Evolutionary conservation across 2,113 vertebrate genomes (phyloP).

Genomic region (Micromys minutus): DNA sequence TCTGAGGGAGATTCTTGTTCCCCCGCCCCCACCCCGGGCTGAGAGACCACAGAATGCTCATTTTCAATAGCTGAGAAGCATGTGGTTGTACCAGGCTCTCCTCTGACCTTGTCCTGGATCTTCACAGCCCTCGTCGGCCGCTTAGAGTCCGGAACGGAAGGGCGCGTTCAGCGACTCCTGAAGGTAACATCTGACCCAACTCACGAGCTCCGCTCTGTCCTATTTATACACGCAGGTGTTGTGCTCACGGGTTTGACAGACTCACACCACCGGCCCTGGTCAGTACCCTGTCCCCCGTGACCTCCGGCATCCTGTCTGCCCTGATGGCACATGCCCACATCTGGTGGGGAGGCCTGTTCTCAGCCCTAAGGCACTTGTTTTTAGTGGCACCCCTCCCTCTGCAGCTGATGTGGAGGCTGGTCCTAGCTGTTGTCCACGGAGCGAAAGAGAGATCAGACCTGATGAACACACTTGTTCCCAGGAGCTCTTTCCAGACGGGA

Average conservation of each 20-base stretch:
- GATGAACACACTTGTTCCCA: neutral
- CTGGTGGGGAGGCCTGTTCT: neutral
- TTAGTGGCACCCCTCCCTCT: neutral
- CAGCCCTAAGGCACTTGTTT: neutral
- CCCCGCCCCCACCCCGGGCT: neutral
- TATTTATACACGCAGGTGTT: neutral
- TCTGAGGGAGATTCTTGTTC: neutral
- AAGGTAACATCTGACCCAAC: neutral
- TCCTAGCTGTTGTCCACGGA: neutral
- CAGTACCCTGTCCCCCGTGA: neutral
- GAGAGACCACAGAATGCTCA: neutral
- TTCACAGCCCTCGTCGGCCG: neutral
- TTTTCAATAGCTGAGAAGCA: neutral
- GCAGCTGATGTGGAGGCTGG: neutral
- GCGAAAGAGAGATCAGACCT: neutral
- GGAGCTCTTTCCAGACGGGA: neutral
- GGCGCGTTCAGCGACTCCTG: neutral
- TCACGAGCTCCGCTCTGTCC: neutral
- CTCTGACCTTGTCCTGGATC: neutral
- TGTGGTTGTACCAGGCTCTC: neutral
- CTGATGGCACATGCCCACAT: neutral
- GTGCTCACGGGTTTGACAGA: neutral
- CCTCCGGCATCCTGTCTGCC: neutral
- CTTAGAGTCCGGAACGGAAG: slow-evolving; percentile 8
- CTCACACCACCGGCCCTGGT: neutral